Conservation (phyloP, 2,888 invertebrate genomes). For the Adela reaumurella region DNA sequence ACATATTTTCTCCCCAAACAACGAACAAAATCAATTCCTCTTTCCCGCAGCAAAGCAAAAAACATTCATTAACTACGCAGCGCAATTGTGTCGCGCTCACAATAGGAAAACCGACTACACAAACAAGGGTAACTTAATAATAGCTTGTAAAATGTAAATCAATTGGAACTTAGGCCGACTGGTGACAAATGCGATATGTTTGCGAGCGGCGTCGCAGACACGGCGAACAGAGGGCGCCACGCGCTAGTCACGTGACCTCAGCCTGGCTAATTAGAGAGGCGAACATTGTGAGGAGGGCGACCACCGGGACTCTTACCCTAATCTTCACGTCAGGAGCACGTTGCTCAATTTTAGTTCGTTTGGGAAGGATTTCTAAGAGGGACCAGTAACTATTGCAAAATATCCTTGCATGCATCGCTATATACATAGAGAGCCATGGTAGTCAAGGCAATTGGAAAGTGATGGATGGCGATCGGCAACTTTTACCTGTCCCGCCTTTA, state of each 20-base stretch:
- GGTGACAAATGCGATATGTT: background rate
- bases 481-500: too few relatives aligned
- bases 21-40: background rate
- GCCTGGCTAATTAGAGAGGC: background rate
- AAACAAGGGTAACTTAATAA: background rate
- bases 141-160: background rate
- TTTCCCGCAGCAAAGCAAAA: background rate
- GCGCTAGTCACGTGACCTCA: background rate
- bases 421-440: too few relatives aligned
- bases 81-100: background rate
- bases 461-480: too few relatives aligned
- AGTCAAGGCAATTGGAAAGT: too few relatives aligned
- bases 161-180: background rate
- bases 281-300: too few relatives aligned
- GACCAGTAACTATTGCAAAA: too few relatives aligned
- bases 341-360: background rate
- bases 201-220: background rate
- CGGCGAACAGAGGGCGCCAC: background rate
- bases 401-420: too few relatives aligned
- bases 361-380: background rate
- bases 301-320: background rate
- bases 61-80: background rate
- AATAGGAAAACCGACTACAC: background rate
- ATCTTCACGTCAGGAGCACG: background rate
- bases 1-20: too few relatives aligned